Evolutionary conservation across 2,888 invertebrate genomes (phyloP), one percentile per base, ranked within the genome.

Genomic region (Heliothis peltigera): DNA sequence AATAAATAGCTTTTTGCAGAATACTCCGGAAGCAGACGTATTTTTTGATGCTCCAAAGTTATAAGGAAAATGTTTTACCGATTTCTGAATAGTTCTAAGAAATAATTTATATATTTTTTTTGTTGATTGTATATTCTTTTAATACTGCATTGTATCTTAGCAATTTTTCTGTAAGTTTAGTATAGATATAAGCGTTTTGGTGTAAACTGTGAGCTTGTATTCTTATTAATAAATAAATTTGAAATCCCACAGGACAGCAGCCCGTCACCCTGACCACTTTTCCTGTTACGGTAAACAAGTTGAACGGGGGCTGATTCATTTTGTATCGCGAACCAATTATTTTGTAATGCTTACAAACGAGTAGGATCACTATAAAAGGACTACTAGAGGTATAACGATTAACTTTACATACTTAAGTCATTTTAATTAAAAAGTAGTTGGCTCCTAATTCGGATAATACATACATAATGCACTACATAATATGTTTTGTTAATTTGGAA

Each of bases 211-310:
- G n/a, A n/a, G n/a, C n/a, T n/a, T n/a, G n/a, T n/a, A n/a, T n/a
- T n/a, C n/a, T n/a, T n/a, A n/a, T n/a, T n/a, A n/a, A n/a, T n/a
- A n/a, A n/a, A n/a, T n/a, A n/a, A n/a, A n/a, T n/a, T n/a, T 17
- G 66, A 44, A 28, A 71, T 81, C 84, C 84, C 64, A 62, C 67
- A 80, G 81, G 80, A 80, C 17, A 47, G 81, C 72, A 60, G 35
- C 32, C 4, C 35, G 72, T 63, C 67, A 69, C 62, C 73, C 66
- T 63, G 70, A 67, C 76, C 76, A 82, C 82, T 87, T 91, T 87
- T 89, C 91, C 91, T 89, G 83, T 87, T 91, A 89, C 79, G 90
- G 87, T 75, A 87, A 89, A 89, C 91, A 64, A 85, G 88, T 88
- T 85, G 77, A 71, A 82, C 87, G 70, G 79, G 84, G 76, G 82